Conservation (phyloP, 1,140 invertebrate genomes). For the Kradibia gibbosae region DNA sequence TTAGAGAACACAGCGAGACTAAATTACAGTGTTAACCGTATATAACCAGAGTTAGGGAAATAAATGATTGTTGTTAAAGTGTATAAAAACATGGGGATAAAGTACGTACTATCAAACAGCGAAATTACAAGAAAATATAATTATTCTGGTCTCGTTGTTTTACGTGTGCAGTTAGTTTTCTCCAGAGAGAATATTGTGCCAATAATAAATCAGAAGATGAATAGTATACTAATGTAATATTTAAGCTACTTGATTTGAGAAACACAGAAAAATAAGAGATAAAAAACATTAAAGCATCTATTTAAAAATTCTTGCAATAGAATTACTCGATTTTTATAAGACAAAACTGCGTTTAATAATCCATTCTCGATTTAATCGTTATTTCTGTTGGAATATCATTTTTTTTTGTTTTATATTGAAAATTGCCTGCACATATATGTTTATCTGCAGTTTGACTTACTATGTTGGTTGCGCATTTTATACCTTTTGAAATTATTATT, state of each 20-base stretch:
- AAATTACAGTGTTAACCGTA: no score
- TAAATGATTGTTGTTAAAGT: slow-evolving; percentile 61
- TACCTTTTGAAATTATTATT: no score
- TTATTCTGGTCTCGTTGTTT: slow-evolving; percentile 59
- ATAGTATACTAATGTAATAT: neutral
- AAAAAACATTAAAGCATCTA: slow-evolving; percentile 33
- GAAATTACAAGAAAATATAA: slow-evolving; percentile 64
- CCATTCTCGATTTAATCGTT: no score
- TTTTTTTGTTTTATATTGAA: no score
- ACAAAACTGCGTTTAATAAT: no score
- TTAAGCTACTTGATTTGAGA: slow-evolving; percentile 17
- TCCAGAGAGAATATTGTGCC: slow-evolving; percentile 35
- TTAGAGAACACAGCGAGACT: no score
- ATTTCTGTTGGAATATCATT: no score
- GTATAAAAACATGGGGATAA: slow-evolving; percentile 58
- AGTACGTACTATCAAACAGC: slow-evolving; percentile 1
- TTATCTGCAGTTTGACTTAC: no score
- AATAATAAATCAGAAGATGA: slow-evolving; percentile 54
- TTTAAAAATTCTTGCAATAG: neutral
- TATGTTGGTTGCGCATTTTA: no score
- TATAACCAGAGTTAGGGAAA: no score
- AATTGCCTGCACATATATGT: no score
- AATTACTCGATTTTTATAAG: neutral
- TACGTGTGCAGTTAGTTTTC: slow-evolving; percentile 49
- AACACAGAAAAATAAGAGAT: slow-evolving; percentile 41